phyloP scores from a whole-genome alignment of 1,140 invertebrate genomes.

The Mycetomoellerius zeteki region DNA sequence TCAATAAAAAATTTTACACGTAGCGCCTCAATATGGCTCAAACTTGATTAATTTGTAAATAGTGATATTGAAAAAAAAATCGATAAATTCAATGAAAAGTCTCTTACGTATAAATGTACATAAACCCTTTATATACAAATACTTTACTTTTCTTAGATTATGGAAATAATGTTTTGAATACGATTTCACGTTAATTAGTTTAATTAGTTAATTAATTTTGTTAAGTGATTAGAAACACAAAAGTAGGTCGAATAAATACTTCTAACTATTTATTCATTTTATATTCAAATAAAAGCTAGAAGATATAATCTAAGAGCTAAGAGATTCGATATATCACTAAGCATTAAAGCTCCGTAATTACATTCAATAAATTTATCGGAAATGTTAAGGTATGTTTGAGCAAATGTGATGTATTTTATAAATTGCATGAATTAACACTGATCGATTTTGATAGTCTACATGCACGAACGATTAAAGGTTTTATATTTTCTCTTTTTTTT shows the following conservation, averaged over 20 bases:
- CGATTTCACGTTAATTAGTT: background rate
- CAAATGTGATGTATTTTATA: slow-evolving; percentile 4
- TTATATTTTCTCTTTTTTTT: slow-evolving; percentile 6
- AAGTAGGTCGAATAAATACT: background rate
- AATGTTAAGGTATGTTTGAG: slow-evolving; percentile 12
- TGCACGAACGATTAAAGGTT: slow-evolving; percentile 27
- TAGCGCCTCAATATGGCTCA: background rate
- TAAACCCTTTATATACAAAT: background rate
- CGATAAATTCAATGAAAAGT: background rate
- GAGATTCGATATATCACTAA: background rate
- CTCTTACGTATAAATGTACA: background rate
- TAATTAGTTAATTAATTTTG: background rate
- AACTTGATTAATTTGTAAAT: background rate
- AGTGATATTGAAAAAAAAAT: background rate
- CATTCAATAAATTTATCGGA: background rate
- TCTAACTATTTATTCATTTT: background rate
- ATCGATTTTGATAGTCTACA: slow-evolving; percentile 7
- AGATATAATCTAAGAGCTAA: background rate
- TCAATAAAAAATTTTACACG: background rate
- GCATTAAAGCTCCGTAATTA: slow-evolving; percentile 1
- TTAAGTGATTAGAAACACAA: background rate
- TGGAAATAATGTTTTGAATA: background rate
- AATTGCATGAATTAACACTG: slow-evolving; percentile 5
- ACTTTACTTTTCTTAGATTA: background rate
- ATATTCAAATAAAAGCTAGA: background rate